Evolutionary conservation across 2,797 vertebrate genomes (phyloP), one percentile per base, ranked within the genome.

Genomic region (Molossus molossus): DNA sequence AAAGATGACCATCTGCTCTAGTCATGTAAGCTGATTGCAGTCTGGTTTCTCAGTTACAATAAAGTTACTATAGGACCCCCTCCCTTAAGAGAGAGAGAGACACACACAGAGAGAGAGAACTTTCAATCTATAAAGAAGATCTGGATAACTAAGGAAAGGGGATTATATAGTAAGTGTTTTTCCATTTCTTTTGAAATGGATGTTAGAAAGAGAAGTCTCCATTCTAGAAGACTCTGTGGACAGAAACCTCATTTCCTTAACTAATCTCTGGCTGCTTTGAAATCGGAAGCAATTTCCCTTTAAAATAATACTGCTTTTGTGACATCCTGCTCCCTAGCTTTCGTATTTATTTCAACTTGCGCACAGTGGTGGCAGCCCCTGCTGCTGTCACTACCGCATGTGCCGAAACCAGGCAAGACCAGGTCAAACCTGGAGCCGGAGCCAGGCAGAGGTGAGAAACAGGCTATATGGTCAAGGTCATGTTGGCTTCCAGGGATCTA

Each of bases 41-140:
- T 93, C 92, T 95, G 45, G 92, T 92, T 86, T 95, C 88, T 92
- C 96, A 94, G 87, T 95, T 91, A 94, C 45, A 97, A 94, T 97
- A 96, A 98, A 97, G 64, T 81, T 85, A 72, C 65, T 79, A 33
- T 85, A 93, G 90, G 65, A 17, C 11, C 4, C 14, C 14, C 10
- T 5, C 50, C 50, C n/a, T 79, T 57, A 6, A 5, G 50, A 33
- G 37, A n/a, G 9, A 76, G 73, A 77, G 29, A 76, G 15, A 33
- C 5, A 72, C 29, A 58, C 5, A 72, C 29, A 58, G 3, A 37
- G 45, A 33, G 27, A 83, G 69, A 76, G 29, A 90, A 81, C 29
- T 75, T 62, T 65, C 65, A 67, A 50, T 50, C 50, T 79, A 18
- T 33, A 75, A 85, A 93, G 57, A 83, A 3, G 9, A 87, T 67